Conservation (phyloP, 2,888 invertebrate species). For the Homarus gammarus region DNA sequence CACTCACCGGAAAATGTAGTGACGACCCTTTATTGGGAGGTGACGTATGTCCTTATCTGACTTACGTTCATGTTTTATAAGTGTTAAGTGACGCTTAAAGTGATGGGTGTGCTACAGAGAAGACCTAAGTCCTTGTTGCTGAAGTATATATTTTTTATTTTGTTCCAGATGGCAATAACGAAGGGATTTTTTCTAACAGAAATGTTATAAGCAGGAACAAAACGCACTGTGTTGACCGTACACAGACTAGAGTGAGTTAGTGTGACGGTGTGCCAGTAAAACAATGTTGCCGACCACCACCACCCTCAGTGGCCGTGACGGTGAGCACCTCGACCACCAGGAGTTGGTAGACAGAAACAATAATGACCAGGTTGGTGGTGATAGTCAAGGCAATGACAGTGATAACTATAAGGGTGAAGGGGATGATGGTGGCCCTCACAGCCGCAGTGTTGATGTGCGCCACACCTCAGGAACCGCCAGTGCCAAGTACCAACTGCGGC, state of each 20-base stretch:
- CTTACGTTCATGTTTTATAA: too few species aligned
- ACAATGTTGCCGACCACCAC: background rate
- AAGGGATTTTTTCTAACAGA: background rate
- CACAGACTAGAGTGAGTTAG: background rate
- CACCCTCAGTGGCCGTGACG: background rate
- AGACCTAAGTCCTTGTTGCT: too few species aligned
- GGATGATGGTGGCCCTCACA: background rate
- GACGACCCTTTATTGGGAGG: too few species aligned
- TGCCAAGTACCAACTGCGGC: slow-evolving; percentile 50
- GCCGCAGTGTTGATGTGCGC: background rate
- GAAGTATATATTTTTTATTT: background rate
- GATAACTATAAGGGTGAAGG: background rate
- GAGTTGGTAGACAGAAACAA: background rate
- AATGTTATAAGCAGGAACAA: background rate
- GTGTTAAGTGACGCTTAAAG: too few species aligned
- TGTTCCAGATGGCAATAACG: background rate
- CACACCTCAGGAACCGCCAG: background rate
- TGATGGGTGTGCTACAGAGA: too few species aligned
- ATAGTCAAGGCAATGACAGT: background rate
- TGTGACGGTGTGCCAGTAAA: background rate
- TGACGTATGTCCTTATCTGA: too few species aligned
- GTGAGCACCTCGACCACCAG: background rate
- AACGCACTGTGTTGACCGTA: background rate
- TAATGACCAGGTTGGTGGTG: background rate
- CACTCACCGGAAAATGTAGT: background rate